Percentiles rank a stretch among this genome's conserved stretches.
Conservation (phyloP, 2,888 invertebrate genomes). For the Lumbricus terrestris region DNA sequence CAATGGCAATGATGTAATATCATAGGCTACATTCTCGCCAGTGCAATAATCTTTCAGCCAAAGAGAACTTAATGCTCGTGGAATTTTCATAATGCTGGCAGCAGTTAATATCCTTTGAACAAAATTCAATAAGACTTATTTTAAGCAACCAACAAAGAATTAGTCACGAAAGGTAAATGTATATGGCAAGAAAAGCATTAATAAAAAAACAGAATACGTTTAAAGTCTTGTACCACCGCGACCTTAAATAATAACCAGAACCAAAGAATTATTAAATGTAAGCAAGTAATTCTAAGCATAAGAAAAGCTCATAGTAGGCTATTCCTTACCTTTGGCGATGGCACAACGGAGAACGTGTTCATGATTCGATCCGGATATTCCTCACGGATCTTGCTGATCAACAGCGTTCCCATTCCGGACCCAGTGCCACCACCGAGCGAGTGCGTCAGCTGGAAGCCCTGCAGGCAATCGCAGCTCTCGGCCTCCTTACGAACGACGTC, state of each 20-base stretch:
- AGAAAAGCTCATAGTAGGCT: neutral
- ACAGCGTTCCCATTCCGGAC: neutral
- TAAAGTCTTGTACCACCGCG: neutral
- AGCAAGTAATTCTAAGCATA: neutral
- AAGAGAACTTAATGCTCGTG: too few relatives aligned
- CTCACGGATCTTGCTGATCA: conserved; percentile 69
- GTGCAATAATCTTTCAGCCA: too few relatives aligned
- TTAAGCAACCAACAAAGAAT: too few relatives aligned
- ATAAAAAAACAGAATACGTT: neutral
- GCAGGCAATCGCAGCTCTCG: conserved; percentile 55
- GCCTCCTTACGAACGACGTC: conserved; percentile 56
- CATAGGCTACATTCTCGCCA: too few relatives aligned
- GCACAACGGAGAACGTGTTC: conserved; percentile 92
- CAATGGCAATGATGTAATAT: too few relatives aligned
- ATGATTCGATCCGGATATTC: conserved; percentile 97
- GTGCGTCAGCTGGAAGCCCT: conserved; percentile 58
- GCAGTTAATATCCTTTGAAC: too few relatives aligned
- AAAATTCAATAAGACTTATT: too few relatives aligned
- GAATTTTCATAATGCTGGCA: too few relatives aligned
- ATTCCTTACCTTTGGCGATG: conserved; percentile 71
- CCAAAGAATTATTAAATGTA: too few relatives aligned
- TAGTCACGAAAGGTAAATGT: neutral
- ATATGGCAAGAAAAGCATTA: neutral
- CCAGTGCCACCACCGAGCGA: conserved; percentile 71
- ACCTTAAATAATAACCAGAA: too few relatives aligned